Evolutionary conservation across 1,140 invertebrate genomes (phyloP).

Genomic region (Heterodera carotae): DNA sequence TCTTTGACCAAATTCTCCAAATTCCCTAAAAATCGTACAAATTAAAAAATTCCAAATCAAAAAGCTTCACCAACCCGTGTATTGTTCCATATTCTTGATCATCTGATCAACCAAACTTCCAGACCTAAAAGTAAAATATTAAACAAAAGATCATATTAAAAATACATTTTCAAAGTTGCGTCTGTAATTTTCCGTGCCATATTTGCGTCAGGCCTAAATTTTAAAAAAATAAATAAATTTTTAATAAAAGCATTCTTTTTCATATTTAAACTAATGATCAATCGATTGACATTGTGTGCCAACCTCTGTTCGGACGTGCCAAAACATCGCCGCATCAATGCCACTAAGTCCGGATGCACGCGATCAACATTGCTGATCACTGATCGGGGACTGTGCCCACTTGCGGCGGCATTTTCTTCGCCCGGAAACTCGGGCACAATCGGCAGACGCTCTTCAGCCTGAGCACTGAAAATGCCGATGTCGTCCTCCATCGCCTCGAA

Average conservation of each 20-base stretch:
- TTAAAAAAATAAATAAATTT: not conserved
- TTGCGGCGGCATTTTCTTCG: conserved; percentile 18
- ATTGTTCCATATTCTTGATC: conserved; percentile 58
- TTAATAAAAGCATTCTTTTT: too few relatives aligned
- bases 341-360: conserved; percentile 51
- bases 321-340: conserved; percentile 51
- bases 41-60: conserved; percentile 14
- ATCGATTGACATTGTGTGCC: not conserved
- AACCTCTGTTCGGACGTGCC: conserved; percentile 22
- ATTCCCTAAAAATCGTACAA: conserved; percentile 28
- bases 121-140: conserved; percentile 39
- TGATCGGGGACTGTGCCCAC: conserved; percentile 5
- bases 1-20: conserved; percentile 50
- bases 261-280: not conserved
- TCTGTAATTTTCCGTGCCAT: conserved; percentile 52
- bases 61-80: conserved; percentile 16
- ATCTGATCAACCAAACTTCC: conserved; percentile 56
- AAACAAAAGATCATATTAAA: not conserved
- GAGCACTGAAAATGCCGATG: conserved; percentile 51
- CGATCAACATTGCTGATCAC: conserved; percentile 5
- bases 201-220: conserved; percentile 21
- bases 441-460: conserved; percentile 47
- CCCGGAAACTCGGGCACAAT: conserved; percentile 51
- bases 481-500: conserved; percentile 42
- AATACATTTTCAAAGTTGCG: conserved; percentile 55